A percentile compares a stretch with the other conserved stretches of the same genome.
phyloP scores from a whole-genome alignment of 2,113 vertebrate species.

The Corvus cornix region DNA sequence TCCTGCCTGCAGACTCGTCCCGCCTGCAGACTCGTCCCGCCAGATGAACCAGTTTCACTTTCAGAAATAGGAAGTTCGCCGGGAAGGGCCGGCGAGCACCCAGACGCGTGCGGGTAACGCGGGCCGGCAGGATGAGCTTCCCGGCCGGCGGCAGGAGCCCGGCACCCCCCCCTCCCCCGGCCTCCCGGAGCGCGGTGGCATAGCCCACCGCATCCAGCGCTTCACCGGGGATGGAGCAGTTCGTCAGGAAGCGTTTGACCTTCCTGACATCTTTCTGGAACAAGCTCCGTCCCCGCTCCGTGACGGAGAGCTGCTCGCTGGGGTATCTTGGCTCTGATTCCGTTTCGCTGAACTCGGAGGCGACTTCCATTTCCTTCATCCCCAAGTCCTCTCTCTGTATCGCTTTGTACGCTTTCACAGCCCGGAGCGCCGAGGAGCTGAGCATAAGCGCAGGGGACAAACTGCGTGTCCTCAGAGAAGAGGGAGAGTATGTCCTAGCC shows the following conservation, averaged over 20 bases:
- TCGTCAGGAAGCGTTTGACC: slow-evolving; percentile 81
- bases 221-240: slow-evolving; percentile 78
- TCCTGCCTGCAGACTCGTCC: slow-evolving; percentile 10
- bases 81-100: not conserved
- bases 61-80: slow-evolving; percentile 33
- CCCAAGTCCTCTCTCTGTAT: slow-evolving; percentile 73
- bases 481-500: slow-evolving; percentile 84
- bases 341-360: slow-evolving; percentile 42
- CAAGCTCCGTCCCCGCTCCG: slow-evolving; percentile 82
- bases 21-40: slow-evolving; percentile 43
- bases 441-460: slow-evolving; percentile 84
- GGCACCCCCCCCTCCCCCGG: fast-evolving
- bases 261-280: slow-evolving; percentile 85
- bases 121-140: not conserved
- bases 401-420: slow-evolving; percentile 84
- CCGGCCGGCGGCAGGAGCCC: not conserved
- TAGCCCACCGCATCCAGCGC: not conserved
- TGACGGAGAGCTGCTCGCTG: slow-evolving; percentile 24
- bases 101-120: slow-evolving; percentile 1
- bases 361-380: slow-evolving; percentile 10
- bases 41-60: slow-evolving; percentile 63
- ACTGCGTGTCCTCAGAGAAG: slow-evolving; percentile 83
- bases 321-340: slow-evolving; percentile 16
- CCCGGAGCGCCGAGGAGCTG: slow-evolving; percentile 82
- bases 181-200: not conserved